Base-by-base conservation (phyloP, 2,797 vertebrate genomes). In the Aphelocoma californica region DNA sequence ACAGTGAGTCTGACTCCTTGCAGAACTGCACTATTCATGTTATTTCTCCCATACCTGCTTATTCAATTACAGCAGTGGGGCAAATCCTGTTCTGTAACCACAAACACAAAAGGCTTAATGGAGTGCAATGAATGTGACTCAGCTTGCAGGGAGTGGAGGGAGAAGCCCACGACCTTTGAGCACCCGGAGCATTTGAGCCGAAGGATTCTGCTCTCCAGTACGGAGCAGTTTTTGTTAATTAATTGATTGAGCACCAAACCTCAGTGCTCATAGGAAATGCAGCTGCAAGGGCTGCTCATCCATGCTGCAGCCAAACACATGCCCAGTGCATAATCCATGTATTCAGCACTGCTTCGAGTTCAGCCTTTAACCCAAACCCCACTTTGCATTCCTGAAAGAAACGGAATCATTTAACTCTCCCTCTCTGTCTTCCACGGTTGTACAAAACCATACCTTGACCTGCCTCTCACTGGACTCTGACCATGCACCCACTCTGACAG, bases 201-300 rank as follows among this genome's bases (percentile, higher is more conserved):
- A 83, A 81, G 61, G 34, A 36, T 65, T 74, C 65, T 90, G 66
- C 32, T 86, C 86, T 69, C 31, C 51, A 56, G n/a, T 1, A 16
- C 1, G 11, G 73, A 86, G 77, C 4, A 21, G 44, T 5, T 81
- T 65, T 60, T 70, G 51, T 45, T 79, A 48, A 85, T 40, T 14
- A n/a, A 91, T 1, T 69, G 62, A 91, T 34, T 29, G 44, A 84
- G 73, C 85, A 73, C 78, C 42, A 29, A 54, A 28, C 26, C 64
- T 82, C 62, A 4, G 56, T 42, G 88, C 84, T 64, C 53, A 26
- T 0, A 75, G 80, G 42, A 45, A 57, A 66, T 58, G 91, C 86
- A 86, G 80, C 91, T 79, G 86, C 73, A 88, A 65, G 53, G 74
- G 81, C 48, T 77, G 96, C 81, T 78, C 81, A 44, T 32, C 75